Conservation (phyloP, 2,888 invertebrate species). For the Agrilus cyanescens region DNA sequence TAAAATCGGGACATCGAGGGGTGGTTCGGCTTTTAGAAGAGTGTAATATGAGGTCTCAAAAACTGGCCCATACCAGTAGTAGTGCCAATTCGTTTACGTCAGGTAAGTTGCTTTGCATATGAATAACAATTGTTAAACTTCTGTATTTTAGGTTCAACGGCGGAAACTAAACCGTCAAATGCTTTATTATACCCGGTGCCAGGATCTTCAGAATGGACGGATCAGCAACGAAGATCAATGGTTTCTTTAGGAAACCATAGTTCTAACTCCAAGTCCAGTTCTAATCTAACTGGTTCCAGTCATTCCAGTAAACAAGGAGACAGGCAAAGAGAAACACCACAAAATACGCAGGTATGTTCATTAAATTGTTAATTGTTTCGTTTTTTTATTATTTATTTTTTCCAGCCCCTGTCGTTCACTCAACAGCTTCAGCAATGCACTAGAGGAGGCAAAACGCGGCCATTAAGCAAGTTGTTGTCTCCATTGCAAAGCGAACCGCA, state of each 20-base stretch:
- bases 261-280: conserved; percentile 67
- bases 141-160: conserved; percentile 40
- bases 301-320: conserved; percentile 35
- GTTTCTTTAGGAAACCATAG: conserved; percentile 55
- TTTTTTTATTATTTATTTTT: conserved; percentile 13
- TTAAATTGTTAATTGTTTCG: background rate
- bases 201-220: conserved; percentile 34
- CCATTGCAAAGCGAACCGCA: conserved; percentile 54
- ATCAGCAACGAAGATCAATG: conserved; percentile 40
- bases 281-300: conserved; percentile 56
- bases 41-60: conserved; percentile 35
- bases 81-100: conserved; percentile 35
- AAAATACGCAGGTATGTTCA: conserved; percentile 22
- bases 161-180: conserved; percentile 50
- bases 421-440: conserved; percentile 84
- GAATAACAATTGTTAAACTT: background rate
- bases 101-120: conserved; percentile 19
- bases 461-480: conserved; percentile 48
- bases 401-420: conserved; percentile 73
- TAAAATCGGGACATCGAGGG: conserved; percentile 80
- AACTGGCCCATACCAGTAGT: conserved; percentile 30
- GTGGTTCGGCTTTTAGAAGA: conserved; percentile 72
- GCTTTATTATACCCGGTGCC: conserved; percentile 42
- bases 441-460: conserved; percentile 51
- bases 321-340: conserved; percentile 25